Conservation (phyloP, 2,888 invertebrate species). For the Stramonita haemastoma region DNA sequence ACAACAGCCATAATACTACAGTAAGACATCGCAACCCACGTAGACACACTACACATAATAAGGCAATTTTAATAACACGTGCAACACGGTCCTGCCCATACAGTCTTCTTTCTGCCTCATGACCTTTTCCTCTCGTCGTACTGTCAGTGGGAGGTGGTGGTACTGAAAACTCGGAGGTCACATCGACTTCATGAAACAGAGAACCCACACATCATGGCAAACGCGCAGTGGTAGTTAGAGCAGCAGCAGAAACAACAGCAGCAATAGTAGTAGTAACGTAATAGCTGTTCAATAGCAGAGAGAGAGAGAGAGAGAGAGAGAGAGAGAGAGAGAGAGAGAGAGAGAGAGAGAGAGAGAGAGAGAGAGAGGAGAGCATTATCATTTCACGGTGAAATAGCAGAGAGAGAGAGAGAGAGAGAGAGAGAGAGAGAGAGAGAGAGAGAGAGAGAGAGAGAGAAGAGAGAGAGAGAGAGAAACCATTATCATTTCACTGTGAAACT, state of each 20-base stretch:
- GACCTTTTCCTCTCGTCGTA: too few relatives aligned
- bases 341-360: not conserved
- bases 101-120: too few relatives aligned
- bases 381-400: too few relatives aligned
- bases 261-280: not conserved
- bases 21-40: not conserved
- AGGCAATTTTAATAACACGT: too few relatives aligned
- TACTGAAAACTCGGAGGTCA: too few relatives aligned
- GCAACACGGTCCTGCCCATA: too few relatives aligned
- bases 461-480: too few relatives aligned
- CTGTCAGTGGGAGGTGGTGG: too few relatives aligned
- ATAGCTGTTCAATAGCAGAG: not conserved
- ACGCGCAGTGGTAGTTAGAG: not conserved
- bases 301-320: not conserved
- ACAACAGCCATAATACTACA: too few relatives aligned
- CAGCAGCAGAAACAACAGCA: not conserved
- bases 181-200: too few relatives aligned
- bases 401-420: not conserved
- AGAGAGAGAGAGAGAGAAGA: not conserved
- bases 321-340: not conserved
- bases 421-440: not conserved
- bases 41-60: not conserved
- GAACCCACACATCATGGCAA: not conserved
- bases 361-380: too few relatives aligned
- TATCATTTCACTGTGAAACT: too few relatives aligned